phyloP scores from a whole-genome alignment of 2,888 invertebrate species.

The Cheiracanthium punctorium region DNA sequence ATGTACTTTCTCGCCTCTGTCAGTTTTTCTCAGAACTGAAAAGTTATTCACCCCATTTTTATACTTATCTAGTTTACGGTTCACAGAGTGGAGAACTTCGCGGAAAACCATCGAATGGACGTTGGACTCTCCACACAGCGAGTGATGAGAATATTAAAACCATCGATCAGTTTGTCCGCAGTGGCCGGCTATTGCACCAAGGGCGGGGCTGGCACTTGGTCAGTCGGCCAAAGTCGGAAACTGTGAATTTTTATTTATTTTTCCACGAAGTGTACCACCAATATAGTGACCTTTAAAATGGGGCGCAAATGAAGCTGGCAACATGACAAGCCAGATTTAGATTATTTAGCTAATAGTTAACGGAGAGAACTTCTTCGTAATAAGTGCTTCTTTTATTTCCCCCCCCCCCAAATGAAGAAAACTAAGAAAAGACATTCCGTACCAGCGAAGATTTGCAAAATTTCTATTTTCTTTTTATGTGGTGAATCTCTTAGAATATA shows the following conservation, averaged over 20 bases:
- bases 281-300: neutral
- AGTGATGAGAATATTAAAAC: constrained; percentile 9
- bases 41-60: too few relatives aligned
- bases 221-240: constrained; percentile 17
- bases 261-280: neutral
- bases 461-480: too few relatives aligned
- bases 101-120: neutral
- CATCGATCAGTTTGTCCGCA: neutral
- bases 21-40: too few relatives aligned
- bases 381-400: too few relatives aligned
- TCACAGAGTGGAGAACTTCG: neutral
- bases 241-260: neutral
- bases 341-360: too few relatives aligned
- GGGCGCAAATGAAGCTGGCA: neutral
- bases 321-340: neutral
- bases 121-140: neutral
- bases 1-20: too few relatives aligned
- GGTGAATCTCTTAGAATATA: too few relatives aligned
- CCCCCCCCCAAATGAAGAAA: too few relatives aligned
- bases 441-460: too few relatives aligned
- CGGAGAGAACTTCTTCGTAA: too few relatives aligned
- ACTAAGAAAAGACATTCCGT: too few relatives aligned
- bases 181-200: neutral
- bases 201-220: constrained; percentile 27
- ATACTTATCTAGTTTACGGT: too few relatives aligned